Evolutionary conservation across 2,888 invertebrate species (phyloP).

Genomic region (Metallyticus violacea): DNA sequence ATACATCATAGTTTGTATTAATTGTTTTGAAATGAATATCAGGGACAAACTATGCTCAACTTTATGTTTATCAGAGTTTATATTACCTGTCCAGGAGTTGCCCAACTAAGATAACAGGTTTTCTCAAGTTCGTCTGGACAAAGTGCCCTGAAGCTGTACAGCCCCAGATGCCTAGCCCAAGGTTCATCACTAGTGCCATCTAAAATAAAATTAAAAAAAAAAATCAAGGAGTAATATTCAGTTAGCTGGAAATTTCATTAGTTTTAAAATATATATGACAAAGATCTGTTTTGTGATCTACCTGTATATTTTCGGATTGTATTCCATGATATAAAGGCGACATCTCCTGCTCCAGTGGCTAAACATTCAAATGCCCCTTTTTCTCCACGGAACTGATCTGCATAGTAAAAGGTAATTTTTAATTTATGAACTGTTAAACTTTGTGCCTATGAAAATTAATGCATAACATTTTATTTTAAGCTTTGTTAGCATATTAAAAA

Average conservation of each 20-base stretch:
- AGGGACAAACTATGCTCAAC: no score
- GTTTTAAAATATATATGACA: not conserved
- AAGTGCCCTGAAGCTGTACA: constrained; percentile 53
- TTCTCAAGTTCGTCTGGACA: constrained; percentile 47
- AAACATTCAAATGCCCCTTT: constrained; percentile 64
- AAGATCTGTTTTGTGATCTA: constrained; percentile 40
- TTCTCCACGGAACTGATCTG: constrained; percentile 46
- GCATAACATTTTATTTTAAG: no score
- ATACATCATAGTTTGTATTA: no score
- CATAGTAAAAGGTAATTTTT: not conserved
- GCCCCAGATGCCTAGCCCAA: constrained; percentile 45
- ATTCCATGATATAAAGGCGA: constrained; percentile 70
- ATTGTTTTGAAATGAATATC: no score
- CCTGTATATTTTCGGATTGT: constrained; percentile 60
- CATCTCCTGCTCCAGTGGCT: constrained; percentile 65
- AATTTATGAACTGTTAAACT: not conserved
- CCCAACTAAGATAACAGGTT: constrained; percentile 58
- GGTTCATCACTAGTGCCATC: constrained; percentile 51
- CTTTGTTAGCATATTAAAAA: no score
- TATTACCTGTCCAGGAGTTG: constrained; percentile 54
- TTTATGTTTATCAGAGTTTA: not conserved
- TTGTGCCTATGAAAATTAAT: no score
- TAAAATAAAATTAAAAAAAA: constrained; percentile 29
- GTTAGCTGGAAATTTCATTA: not conserved
- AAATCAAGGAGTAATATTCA: not conserved